phyloP scores from a whole-genome alignment of 2,888 invertebrate genomes.

The Ypsolopha sequella region DNA sequence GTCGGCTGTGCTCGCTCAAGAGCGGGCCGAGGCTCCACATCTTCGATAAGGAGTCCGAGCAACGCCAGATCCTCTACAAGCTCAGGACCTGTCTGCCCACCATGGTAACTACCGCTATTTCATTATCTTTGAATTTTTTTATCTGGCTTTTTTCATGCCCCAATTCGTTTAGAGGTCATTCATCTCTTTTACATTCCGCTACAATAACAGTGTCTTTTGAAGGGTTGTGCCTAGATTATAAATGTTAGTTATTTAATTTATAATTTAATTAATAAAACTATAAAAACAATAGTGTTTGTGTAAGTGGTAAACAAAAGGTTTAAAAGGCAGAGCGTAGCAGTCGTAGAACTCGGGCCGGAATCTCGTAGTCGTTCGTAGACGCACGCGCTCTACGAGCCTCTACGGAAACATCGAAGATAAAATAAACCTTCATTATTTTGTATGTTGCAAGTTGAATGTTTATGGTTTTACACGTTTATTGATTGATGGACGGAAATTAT shows the following conservation, averaged over 20 bases:
- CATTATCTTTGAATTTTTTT: conserved; percentile 3
- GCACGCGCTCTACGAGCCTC: conserved; percentile 53
- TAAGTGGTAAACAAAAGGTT: conserved; percentile 5
- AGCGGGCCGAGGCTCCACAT: conserved; percentile 77
- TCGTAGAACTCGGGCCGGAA: neutral
- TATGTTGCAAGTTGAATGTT: neutral
- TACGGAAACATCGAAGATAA: conserved; percentile 18
- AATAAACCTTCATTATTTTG: neutral
- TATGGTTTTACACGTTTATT: neutral
- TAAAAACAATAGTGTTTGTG: conserved; percentile 16
- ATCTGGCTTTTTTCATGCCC: neutral
- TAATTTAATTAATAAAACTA: conserved; percentile 11
- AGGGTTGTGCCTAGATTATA: neutral
- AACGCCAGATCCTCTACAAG: conserved; percentile 77
- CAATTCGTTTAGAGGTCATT: neutral
- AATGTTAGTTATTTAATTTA: neutral
- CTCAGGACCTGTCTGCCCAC: conserved; percentile 77
- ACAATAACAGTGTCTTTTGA: conserved; percentile 7
- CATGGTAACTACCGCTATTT: conserved; percentile 64
- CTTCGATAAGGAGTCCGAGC: conserved; percentile 80
- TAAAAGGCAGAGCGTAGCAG: neutral
- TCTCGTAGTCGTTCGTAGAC: conserved; percentile 30
- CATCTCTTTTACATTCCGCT: too few relatives aligned
- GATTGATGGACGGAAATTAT: conserved; percentile 12
- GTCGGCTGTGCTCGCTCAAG: conserved; percentile 78